Conservation (phyloP, 2,113 vertebrate genomes). For the Lagopus muta region DNA sequence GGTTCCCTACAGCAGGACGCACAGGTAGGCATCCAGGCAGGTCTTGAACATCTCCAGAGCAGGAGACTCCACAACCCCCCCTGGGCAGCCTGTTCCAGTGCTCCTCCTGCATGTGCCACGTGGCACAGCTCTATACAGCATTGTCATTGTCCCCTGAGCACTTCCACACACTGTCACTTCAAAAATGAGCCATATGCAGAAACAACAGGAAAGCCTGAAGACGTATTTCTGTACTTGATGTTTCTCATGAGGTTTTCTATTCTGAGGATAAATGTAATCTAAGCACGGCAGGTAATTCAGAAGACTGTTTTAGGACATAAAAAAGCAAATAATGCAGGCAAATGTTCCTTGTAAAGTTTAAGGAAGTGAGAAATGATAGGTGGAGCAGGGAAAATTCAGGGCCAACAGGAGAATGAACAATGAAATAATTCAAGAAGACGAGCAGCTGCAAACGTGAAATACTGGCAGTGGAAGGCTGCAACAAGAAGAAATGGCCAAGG, state of each 20-base stretch:
- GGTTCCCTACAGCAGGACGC: too few species aligned
- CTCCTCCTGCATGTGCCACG: rapidly evolving
- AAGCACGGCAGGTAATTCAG: background rate
- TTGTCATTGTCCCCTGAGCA: background rate
- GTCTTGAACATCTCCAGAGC: too few species aligned
- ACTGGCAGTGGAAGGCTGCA: background rate
- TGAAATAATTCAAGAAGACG: background rate
- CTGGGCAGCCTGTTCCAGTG: too few species aligned
- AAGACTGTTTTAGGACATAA: background rate
- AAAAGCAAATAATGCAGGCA: background rate
- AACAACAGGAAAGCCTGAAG: background rate
- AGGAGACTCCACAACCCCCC: too few species aligned
- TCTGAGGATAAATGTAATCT: background rate
- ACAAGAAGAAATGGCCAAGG: background rate
- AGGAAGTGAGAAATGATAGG: background rate
- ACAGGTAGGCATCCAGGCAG: too few species aligned
- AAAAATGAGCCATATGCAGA: background rate
- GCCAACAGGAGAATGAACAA: background rate
- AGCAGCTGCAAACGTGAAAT: background rate
- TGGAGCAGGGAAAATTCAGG: background rate
- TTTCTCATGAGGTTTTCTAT: background rate
- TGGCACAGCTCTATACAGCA: rapidly evolving
- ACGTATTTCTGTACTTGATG: background rate
- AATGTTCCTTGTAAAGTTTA: background rate
- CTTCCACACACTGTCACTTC: background rate